phyloP scores from a whole-genome alignment of 2,888 invertebrate species.

The Drosophila fulvimacula region DNA sequence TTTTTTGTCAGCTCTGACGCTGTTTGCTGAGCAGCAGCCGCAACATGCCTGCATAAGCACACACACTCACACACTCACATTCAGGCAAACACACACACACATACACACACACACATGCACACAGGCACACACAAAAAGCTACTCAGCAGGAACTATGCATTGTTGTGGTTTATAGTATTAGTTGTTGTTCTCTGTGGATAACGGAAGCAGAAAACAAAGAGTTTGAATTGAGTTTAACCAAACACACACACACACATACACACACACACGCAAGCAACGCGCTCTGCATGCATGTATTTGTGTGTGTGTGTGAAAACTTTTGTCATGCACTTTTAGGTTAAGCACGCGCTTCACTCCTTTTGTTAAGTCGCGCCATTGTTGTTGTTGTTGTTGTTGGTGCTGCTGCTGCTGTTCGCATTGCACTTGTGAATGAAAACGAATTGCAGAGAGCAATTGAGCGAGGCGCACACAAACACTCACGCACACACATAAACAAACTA shows the following conservation, averaged over 20 bases:
- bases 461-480: constrained; percentile 13
- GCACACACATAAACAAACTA: constrained; percentile 8
- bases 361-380: constrained; percentile 52
- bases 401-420: constrained; percentile 31
- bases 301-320: constrained; percentile 45
- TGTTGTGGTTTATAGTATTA: constrained; percentile 35
- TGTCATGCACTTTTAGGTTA: constrained; percentile 74
- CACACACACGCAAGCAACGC: constrained; percentile 7
- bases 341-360: constrained; percentile 74
- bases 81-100: constrained; percentile 1
- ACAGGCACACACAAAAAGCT: constrained; percentile 53
- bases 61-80: constrained; percentile 3
- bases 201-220: constrained; percentile 66
- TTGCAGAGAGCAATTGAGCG: constrained; percentile 47
- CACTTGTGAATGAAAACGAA: constrained; percentile 59
- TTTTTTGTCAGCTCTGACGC: constrained; percentile 40
- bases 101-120: constrained; percentile 21
- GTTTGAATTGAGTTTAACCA: constrained; percentile 63
- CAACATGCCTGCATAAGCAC: constrained; percentile 37
- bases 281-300: neutral
- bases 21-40: constrained; percentile 26
- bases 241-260: constrained; percentile 30
- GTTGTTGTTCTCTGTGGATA: constrained; percentile 50
- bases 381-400: constrained; percentile 31
- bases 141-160: constrained; percentile 77